Conservation (phyloP, 1,140 invertebrate genomes). For the Zaprionus kolodkinae region DNA sequence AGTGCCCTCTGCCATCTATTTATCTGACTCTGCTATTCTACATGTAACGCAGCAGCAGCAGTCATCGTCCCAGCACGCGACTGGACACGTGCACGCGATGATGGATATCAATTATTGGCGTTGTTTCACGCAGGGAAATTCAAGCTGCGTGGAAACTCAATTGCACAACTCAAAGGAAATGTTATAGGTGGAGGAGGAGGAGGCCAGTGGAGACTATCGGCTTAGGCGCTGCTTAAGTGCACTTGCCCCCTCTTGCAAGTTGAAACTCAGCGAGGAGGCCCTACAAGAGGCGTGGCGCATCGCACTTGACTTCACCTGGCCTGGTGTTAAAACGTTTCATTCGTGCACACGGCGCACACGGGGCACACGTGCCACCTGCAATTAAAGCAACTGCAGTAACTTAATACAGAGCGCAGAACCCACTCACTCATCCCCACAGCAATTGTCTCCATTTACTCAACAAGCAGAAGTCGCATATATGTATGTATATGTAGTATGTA, state of each 20-base stretch:
- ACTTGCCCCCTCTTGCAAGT: conserved; percentile 24
- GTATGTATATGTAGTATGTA: too few species aligned
- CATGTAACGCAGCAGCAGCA: neutral
- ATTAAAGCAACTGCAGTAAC: conserved; percentile 73
- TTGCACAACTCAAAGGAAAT: neutral
- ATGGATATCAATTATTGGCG: conserved; percentile 48
- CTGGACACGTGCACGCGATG: conserved; percentile 22
- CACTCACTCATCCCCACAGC: conserved; percentile 1
- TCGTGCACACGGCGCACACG: conserved; percentile 51
- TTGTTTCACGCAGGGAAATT: conserved; percentile 37
- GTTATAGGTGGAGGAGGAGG: neutral
- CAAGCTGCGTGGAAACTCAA: conserved; percentile 48
- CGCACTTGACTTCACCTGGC: conserved; percentile 59
- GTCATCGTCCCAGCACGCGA: conserved; percentile 28
- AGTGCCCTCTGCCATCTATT: neutral
- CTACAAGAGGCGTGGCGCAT: conserved; percentile 57
- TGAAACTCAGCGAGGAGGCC: conserved; percentile 32
- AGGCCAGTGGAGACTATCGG: conserved; percentile 44
- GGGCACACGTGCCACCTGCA: conserved; percentile 74
- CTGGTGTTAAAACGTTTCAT: conserved; percentile 59
- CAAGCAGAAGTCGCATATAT: neutral
- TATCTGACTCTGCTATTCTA: neutral
- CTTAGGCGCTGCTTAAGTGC: conserved; percentile 69
- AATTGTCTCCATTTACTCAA: neutral
- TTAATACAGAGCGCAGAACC: conserved; percentile 51